Percentiles rank a stretch among this genome's conserved stretches.
Evolutionary conservation across 2,888 invertebrate genomes (phyloP).

Genomic region (Willowsia nigromaculata): DNA sequence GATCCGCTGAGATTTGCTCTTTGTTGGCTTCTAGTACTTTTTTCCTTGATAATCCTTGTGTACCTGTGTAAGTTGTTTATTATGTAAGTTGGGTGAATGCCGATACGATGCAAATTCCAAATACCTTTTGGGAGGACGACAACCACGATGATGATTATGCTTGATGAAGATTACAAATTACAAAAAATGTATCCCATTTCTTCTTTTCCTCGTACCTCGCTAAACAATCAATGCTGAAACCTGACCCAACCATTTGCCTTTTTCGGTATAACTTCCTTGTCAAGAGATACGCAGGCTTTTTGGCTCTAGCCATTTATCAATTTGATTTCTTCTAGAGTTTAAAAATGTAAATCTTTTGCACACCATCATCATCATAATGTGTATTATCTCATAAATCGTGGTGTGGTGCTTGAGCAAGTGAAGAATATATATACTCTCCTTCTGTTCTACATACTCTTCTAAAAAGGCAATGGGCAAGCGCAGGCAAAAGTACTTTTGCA

Average conservation of each 20-base stretch:
- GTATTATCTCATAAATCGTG: conserved; percentile 22
- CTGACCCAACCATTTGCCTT: conserved; percentile 67
- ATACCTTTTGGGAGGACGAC: conserved; percentile 7
- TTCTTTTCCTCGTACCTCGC: neutral
- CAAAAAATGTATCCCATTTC: conserved; percentile 37
- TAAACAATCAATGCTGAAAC: conserved; percentile 61
- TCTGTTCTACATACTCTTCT: neutral
- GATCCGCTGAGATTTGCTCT: neutral
- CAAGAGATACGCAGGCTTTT: conserved; percentile 6
- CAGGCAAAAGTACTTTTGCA: conserved; percentile 13
- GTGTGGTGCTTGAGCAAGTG: conserved; percentile 19
- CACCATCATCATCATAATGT: conserved; percentile 38
- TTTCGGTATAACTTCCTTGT: conserved; percentile 61
- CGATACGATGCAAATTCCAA: conserved; percentile 22
- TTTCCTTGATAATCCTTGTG: neutral
- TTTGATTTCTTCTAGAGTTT: conserved; percentile 39
- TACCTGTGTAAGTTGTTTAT: neutral
- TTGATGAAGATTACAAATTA: conserved; percentile 59
- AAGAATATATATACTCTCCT: conserved; percentile 3
- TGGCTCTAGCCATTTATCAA: conserved; percentile 63
- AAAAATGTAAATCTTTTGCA: conserved; percentile 54
- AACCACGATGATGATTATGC: neutral
- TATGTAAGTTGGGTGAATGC: neutral
- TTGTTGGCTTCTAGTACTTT: neutral
- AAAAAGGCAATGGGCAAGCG: conserved; percentile 11